Conservation (phyloP, 2,797 vertebrate species). For the Karalla daura region DNA sequence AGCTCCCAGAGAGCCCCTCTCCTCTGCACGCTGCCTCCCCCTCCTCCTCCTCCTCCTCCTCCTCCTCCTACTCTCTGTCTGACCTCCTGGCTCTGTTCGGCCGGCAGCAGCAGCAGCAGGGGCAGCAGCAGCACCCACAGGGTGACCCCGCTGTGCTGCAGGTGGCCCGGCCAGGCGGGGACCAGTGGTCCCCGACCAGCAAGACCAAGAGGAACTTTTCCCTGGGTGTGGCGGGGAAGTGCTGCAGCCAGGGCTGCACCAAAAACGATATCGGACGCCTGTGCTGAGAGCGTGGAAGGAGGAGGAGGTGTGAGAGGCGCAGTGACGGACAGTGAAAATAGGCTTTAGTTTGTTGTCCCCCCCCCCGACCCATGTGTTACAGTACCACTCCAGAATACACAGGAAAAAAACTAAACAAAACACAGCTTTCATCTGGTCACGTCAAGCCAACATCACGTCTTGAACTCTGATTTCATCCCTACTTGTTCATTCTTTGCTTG, state of each 20-base stretch:
- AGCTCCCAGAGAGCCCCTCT: constrained; percentile 20
- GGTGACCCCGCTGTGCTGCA: background rate
- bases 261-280: constrained; percentile 86
- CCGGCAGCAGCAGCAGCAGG: constrained; percentile 13
- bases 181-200: constrained; percentile 58
- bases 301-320: constrained; percentile 16
- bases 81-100: constrained; percentile 71
- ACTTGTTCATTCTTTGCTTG: constrained; percentile 1
- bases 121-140: constrained; percentile 13
- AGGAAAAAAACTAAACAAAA: background rate
- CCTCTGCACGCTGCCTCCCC: constrained; percentile 24
- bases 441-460: constrained; percentile 18
- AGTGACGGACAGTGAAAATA: constrained; percentile 14
- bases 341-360: background rate
- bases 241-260: constrained; percentile 89
- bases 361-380: background rate
- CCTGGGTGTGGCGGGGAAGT: constrained; percentile 83
- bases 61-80: constrained; percentile 60
- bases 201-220: constrained; percentile 84
- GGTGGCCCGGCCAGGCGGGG: constrained; percentile 16
- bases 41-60: too few relatives aligned
- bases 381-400: constrained; percentile 1
- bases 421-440: too few relatives aligned
- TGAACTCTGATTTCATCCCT: constrained; percentile 1
- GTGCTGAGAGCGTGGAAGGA: constrained; percentile 85